Evolutionary conservation across 2,797 vertebrate species (phyloP).

Genomic region (Heliangelus exortis): DNA sequence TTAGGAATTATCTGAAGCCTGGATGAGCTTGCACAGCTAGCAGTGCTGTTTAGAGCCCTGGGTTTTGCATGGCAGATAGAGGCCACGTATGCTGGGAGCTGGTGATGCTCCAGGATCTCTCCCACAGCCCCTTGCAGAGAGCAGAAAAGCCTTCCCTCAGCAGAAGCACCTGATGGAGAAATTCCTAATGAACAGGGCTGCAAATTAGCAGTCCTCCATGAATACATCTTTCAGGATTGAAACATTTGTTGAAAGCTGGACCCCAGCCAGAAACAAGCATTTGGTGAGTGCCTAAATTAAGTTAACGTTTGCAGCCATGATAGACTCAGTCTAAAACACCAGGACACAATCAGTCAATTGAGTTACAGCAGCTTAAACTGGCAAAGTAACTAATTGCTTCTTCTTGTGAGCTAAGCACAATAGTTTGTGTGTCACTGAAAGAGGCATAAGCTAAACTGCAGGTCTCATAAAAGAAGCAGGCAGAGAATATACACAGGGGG

Average conservation of each 20-base stretch:
- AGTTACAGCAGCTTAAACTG: conserved; percentile 46
- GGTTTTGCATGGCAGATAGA: not conserved
- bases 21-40: not conserved
- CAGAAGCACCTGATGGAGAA: not conserved
- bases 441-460: not conserved
- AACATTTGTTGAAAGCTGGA: conserved; percentile 60
- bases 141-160: not conserved
- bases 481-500: not conserved
- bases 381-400: conserved; percentile 36
- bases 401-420: not conserved
- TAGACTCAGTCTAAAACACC: conserved; percentile 62
- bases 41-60: not conserved
- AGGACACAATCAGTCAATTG: conserved; percentile 35
- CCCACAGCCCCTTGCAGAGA: not conserved
- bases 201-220: conserved; percentile 43
- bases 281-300: conserved; percentile 63
- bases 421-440: not conserved
- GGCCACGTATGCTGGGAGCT: accelerated
- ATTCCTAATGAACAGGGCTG: not conserved
- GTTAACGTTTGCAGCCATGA: conserved; percentile 56
- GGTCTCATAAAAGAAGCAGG: not conserved
- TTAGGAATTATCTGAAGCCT: not conserved
- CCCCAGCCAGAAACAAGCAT: conserved; percentile 45
- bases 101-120: not conserved
- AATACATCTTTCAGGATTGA: conserved; percentile 31